Evolutionary conservation across 1,140 invertebrate genomes (phyloP), one percentile per base, ranked within the genome.

Genomic region (Tyrophagus putrescentiae): DNA sequence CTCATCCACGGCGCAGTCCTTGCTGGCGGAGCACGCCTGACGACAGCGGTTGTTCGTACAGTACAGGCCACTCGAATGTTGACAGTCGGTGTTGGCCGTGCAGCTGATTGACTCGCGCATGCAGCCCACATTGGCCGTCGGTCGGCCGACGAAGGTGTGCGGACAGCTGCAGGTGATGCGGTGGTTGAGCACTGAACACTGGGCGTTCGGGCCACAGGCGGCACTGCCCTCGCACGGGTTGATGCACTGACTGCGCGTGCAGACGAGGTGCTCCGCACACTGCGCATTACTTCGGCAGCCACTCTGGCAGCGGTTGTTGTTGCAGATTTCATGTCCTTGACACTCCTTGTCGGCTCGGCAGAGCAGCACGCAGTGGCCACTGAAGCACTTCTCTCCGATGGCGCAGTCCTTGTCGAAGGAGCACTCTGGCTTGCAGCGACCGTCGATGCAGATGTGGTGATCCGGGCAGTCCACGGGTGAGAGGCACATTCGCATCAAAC

Each of bases 181-280:
- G 71, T 91, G 87, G 67, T 85, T 82, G 57, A 85, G 79, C 21
- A 83, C 80, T 0, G 88, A 77, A 68, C 88, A 93, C 0, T 88
- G 70, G 4, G 87, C 86, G 71, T 91, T 91, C 0, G 87, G 86
- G n/a, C 88, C 88, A 70, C 88, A 92, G 6, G 33, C 29, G 11
- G 42, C 33, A 87, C 71, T 77, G 18, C 23, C 27, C 18, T 61
- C 63, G 33, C 64, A 64, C 21, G 58, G 57, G 44, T 64, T 54
- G 25, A 64, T 39, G 60, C 64, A 64, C 45, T 63, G 48, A 33
- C 42, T 45, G 18, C 60, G 85, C 81, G 57, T 59, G n/a, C 87
- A 91, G 1, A 85, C 81, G 69, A 86, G 77, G 56, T 82, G 73
- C 60, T 70, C 73, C 2, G 79, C 73, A 68, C 88, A 92, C 11